Percentiles rank a stretch among this genome's conserved stretches.
Evolutionary conservation across 2,888 invertebrate species (phyloP).

Genomic region (Invenusta paracnida): DNA sequence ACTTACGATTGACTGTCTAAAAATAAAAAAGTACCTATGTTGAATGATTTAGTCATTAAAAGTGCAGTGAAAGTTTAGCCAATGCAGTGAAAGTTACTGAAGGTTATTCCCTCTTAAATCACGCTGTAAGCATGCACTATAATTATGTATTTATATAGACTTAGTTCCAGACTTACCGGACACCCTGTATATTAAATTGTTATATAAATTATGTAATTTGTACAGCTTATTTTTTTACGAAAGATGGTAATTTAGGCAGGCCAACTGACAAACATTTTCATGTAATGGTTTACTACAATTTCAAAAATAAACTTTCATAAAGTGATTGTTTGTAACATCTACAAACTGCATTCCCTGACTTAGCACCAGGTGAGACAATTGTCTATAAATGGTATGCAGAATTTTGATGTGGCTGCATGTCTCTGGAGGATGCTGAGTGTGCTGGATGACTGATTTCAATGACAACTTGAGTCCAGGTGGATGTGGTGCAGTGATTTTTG

Average conservation of each 20-base stretch:
- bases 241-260: background rate
- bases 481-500: background rate
- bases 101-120: too few species aligned
- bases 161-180: too few species aligned
- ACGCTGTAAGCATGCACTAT: too few species aligned
- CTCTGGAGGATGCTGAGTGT: background rate
- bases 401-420: background rate
- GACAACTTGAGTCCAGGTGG: background rate
- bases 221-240: background rate
- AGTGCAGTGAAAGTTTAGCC: too few species aligned
- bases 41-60: too few species aligned
- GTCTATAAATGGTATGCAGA: background rate
- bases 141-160: too few species aligned
- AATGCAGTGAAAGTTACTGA: too few species aligned
- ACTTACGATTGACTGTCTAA: too few species aligned
- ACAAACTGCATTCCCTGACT: background rate
- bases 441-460: background rate
- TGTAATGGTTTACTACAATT: background rate
- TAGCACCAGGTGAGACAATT: background rate
- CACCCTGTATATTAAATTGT: too few species aligned
- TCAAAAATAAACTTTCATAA: background rate
- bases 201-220: too few species aligned
- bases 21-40: too few species aligned
- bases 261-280: background rate
- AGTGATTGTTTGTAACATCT: background rate